phyloP scores from a whole-genome alignment of 2,888 invertebrate genomes.

The Chloromyia formosa region DNA sequence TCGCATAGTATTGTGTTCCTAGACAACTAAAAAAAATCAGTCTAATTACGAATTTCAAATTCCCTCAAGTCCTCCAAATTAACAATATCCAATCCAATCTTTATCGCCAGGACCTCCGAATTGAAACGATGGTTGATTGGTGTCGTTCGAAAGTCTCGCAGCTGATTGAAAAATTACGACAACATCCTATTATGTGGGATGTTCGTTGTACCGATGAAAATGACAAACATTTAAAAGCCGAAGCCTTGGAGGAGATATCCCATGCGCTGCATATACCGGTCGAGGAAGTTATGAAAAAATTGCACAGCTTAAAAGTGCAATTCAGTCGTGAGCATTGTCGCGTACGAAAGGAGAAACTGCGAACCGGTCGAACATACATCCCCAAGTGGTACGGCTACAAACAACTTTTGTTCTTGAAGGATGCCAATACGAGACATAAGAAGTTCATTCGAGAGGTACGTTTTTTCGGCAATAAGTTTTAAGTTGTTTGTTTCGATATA shows the following conservation, averaged over 20 bases:
- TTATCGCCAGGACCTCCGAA: too few relatives aligned
- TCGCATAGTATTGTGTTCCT: too few relatives aligned
- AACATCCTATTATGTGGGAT: conserved; percentile 33
- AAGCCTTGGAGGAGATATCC: conserved; percentile 5
- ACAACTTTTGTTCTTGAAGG: conserved; percentile 26
- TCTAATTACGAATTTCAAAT: too few relatives aligned
- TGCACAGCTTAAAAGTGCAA: conserved; percentile 39
- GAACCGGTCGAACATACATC: conserved; percentile 4
- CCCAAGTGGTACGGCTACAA: conserved; percentile 38
- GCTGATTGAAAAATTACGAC: conserved; percentile 21
- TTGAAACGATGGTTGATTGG: conserved; percentile 35
- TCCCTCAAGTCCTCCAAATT: too few relatives aligned
- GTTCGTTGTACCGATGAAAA: conserved; percentile 23
- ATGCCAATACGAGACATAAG: conserved; percentile 10
- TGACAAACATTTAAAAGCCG: conserved; percentile 12
- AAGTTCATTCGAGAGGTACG: not conserved
- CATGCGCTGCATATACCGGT: conserved; percentile 1
- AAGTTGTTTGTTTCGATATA: too few relatives aligned
- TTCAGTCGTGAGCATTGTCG: conserved; percentile 38
- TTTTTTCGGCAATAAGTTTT: too few relatives aligned
- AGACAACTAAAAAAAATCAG: too few relatives aligned
- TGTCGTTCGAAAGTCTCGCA: conserved; percentile 20
- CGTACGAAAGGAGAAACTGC: conserved; percentile 6
- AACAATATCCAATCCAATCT: too few relatives aligned
- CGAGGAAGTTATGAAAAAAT: conserved; percentile 23